Base-by-base conservation (phyloP, 2,888 invertebrate species). In the Melanargia galathea region DNA sequence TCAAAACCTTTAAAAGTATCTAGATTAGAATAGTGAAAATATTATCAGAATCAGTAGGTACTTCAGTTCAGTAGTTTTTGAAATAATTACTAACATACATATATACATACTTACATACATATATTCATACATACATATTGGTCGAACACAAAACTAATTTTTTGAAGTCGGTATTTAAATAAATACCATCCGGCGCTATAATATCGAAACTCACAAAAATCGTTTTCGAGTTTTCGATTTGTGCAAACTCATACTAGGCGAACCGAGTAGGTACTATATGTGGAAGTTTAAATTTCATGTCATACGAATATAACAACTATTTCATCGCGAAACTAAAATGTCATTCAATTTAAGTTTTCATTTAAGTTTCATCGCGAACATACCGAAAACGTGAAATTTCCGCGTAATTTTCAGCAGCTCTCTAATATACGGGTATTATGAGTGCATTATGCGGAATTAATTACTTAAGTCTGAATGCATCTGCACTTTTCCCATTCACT, bases 401-500 rank as follows among this genome's bases (percentile, higher is more conserved):
- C 16, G 51, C 30, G 30, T 6, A 26, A 51, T 43, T 51, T 48
- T 16, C 51, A 51, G 16, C 51, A 24, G 18, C 30, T 24, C 24
- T 5, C 24, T 13, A 16, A n/a, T n/a, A n/a, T n/a, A n/a, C 5
- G 8, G 16, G 30, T 30, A 51, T 35, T 35, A 52, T 46, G 52
- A 52, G 35, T 20, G 18, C 33, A 52, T 52, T 35, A 52, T 52
- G 52, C 35, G 52, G 33, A 35, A 52, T 52, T 52, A 52, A 52
- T 52, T 52, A 52, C 52, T 52, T 52, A 52, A 35, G 33, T 35
- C 52, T 52, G 52, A 52, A 52, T 52, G 52, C 52, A 52, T 13
- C 51, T 51, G 35, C 52, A 20, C 35, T 33, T 49, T 52, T 52
- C 5, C 52, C 13, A 52, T 52, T 52, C 52, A 52, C 18, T 35